Conservation (phyloP, 1,140 invertebrate species). For the Lerema accius region DNA sequence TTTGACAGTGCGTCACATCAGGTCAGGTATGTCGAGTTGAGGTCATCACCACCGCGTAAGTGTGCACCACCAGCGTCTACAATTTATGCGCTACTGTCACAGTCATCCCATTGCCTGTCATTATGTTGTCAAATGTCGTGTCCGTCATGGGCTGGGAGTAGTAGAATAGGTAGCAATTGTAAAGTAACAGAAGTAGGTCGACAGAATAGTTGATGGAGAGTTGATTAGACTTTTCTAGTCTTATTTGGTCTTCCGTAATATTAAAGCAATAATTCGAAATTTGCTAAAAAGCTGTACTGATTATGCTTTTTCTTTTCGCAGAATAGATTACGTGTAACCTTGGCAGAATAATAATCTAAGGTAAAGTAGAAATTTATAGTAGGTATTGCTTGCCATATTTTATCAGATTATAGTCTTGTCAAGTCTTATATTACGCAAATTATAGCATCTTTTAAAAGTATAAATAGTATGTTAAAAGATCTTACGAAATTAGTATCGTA, state of each 20-base stretch:
- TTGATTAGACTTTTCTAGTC: slow-evolving; percentile 29
- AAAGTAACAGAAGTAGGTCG: slow-evolving; percentile 28
- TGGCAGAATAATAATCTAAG: slow-evolving; percentile 53
- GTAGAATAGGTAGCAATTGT: background rate
- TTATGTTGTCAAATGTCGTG: slow-evolving; percentile 18
- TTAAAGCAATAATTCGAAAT: slow-evolving; percentile 37
- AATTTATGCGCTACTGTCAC: background rate
- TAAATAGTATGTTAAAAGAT: slow-evolving; percentile 10
- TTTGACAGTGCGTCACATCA: too few relatives aligned
- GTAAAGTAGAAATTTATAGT: slow-evolving; percentile 57
- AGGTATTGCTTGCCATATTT: slow-evolving; percentile 76
- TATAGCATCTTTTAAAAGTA: slow-evolving; percentile 11
- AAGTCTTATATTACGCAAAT: slow-evolving; percentile 22
- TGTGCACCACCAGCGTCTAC: too few relatives aligned
- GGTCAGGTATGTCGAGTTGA: too few relatives aligned
- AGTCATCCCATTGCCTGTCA: slow-evolving; percentile 12
- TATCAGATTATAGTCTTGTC: slow-evolving; percentile 61
- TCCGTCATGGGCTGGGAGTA: slow-evolving; percentile 20
- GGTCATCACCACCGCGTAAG: too few relatives aligned
- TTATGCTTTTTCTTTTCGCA: slow-evolving; percentile 53
- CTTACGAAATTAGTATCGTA: slow-evolving; percentile 18
- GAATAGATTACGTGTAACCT: slow-evolving; percentile 52
- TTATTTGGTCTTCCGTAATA: slow-evolving; percentile 12
- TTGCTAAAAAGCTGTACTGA: slow-evolving; percentile 43
- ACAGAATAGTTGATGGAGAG: slow-evolving; percentile 32